Conservation (phyloP, 2,113 vertebrate species). For the Pelecanoides urinatrix region DNA sequence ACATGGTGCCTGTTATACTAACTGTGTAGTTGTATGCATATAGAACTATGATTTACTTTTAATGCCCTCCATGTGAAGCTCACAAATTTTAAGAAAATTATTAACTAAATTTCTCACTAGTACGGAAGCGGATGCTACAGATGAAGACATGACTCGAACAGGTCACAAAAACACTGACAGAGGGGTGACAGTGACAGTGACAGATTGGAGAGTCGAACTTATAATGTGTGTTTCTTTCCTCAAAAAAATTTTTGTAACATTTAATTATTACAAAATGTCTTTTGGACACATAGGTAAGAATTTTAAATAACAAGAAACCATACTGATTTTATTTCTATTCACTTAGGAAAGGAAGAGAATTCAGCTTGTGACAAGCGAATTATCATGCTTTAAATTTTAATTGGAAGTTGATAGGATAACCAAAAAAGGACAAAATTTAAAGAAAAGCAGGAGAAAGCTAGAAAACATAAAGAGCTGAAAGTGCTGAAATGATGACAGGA, state of each 20-base stretch:
- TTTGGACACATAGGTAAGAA: neutral
- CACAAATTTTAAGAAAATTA: neutral
- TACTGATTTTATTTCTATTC: neutral
- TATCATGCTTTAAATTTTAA: neutral
- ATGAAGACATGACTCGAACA: neutral
- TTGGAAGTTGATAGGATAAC: neutral
- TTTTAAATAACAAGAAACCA: neutral
- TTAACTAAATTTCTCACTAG: neutral
- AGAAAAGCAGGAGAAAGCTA: neutral
- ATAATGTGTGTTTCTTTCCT: neutral
- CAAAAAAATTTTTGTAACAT: neutral
- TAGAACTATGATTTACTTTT: neutral
- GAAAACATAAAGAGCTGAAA: neutral
- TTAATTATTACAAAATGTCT: neutral
- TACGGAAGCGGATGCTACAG: neutral
- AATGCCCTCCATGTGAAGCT: neutral
- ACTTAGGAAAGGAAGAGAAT: neutral
- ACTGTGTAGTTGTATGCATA: neutral
- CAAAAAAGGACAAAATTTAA: neutral
- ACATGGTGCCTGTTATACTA: neutral
- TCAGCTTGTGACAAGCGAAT: neutral
- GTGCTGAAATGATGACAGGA: neutral
- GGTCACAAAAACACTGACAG: neutral
- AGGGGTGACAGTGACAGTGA: neutral
- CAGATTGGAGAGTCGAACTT: neutral